A percentile compares a stretch with the other conserved stretches of the same genome.
phyloP scores from a whole-genome alignment of 2,113 vertebrate species.

The Cettia cetti region DNA sequence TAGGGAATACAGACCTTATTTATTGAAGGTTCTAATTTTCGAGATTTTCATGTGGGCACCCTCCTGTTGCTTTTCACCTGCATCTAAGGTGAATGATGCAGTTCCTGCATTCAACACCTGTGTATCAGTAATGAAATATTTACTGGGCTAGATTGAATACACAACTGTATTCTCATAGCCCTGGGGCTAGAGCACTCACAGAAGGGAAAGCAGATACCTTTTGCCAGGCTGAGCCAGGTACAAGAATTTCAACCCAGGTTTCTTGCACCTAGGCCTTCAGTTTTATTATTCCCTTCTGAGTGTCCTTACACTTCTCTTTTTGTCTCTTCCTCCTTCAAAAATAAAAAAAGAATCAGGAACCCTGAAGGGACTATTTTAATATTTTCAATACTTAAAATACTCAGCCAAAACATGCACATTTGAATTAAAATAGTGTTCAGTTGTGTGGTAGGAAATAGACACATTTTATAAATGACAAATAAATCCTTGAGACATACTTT shows the following conservation, averaged over 20 bases:
- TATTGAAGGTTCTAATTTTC: not conserved
- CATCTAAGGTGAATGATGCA: not conserved
- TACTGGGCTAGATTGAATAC: not conserved
- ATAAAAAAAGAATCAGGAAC: not conserved
- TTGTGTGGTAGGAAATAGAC: not conserved
- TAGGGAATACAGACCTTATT: not conserved
- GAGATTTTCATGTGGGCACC: not conserved
- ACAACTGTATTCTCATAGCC: not conserved
- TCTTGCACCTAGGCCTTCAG: not conserved
- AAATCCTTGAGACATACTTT: not conserved
- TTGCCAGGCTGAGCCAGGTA: not conserved
- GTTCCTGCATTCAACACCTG: not conserved
- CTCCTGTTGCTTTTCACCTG: not conserved
- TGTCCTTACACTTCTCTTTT: not conserved
- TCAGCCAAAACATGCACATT: not conserved
- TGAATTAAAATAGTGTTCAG: not conserved
- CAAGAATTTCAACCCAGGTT: not conserved
- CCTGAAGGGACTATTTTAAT: not conserved
- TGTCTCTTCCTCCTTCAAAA: not conserved
- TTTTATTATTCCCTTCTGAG: not conserved
- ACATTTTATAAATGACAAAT: not conserved
- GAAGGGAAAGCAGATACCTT: not conserved
- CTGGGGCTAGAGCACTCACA: not conserved
- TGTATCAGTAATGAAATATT: conserved; percentile 8
- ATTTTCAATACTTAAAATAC: not conserved